These are phyloP conservation scores for Gadopsis marmoratus DNA, from an alignment of 2,797 vertebrate genomes.

Conservation along the genomic window DNA sequence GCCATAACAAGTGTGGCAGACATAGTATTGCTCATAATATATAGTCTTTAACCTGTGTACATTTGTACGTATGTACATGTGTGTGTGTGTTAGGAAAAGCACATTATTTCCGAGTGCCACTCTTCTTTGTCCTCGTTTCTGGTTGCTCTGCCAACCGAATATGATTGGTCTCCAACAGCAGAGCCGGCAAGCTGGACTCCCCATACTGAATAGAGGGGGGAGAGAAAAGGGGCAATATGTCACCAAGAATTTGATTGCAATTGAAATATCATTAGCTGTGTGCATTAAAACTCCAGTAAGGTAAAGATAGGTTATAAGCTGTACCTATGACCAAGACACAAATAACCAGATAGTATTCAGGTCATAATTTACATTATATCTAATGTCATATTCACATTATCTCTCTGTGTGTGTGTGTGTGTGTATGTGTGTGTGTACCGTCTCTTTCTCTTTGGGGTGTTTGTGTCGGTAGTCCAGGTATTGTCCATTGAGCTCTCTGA, in stretches of 20 bases:
- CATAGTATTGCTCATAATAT: background rate
- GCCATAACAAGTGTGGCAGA: background rate
- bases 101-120: background rate
- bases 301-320: background rate
- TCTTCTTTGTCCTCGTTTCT: background rate
- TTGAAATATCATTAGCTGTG: background rate
- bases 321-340: background rate
- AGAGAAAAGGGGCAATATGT: background rate
- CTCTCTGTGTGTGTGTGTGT: background rate
- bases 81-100: background rate
- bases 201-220: conserved; percentile 64
- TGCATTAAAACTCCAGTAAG: background rate
- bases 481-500: conserved; percentile 57
- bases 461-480: conserved; percentile 59
- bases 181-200: conserved; percentile 63
- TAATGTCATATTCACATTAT: background rate
- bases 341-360: background rate
- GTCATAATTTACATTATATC: background rate
- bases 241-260: background rate
- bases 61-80: background rate
- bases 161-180: conserved; percentile 55
- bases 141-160: conserved; percentile 13
- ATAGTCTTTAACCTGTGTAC: background rate
- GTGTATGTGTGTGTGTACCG: conserved; percentile 41
- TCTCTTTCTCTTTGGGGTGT: conserved; percentile 60